Base-by-base conservation (phyloP, 2,797 vertebrate genomes). In the Ispidina lecontei region DNA sequence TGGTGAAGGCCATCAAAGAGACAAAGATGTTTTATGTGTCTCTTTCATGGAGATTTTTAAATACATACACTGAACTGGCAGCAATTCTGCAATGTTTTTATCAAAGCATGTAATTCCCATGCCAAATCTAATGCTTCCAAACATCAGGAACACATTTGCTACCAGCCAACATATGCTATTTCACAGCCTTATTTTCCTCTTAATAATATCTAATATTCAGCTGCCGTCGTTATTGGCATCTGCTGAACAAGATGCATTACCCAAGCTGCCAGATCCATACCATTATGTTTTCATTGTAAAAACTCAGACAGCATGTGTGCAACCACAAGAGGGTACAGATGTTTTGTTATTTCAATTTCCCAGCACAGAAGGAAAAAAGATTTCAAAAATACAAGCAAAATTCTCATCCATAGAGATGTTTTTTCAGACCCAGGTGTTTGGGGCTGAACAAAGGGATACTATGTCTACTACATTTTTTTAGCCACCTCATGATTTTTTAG, bases 171-270 rank as follows among this genome's bases (percentile, higher is more conserved):
- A 78, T 60, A 84, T 56, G 87, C 14, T 37, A 44, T 78, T 82
- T 85, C 76, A 73, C 37, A 85, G 67, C 39, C 70, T 81, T 75
- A 77, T 83, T 94, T 94, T 85, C 37, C 35, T 55, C 71, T 81
- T 86, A 91, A 75, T 91, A 92, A 62, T 72, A 88, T 59, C 39
- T 78, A 83, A 81, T 89, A 81, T 84, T 83, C 82, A 85, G 33
- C 52, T 5, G 63, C 55, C 72, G 25, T n/a, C 19, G 0, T 77
- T 65, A 92, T 14, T 80, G 62, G 47, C 73, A 85, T 77, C 73
- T 87, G 71, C 68, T 84, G 33, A 89, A 85, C 26, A 14, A 65
- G 70, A 78, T 43, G 58, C 29, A 56, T 1, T 6, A 76, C 73
- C 29, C 29, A 55, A 39, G 31, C 72, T 83, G 69, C 58, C 75